phyloP scores from a whole-genome alignment of 1,140 invertebrate genomes.

The Bursaphelenchus mucronatus region DNA sequence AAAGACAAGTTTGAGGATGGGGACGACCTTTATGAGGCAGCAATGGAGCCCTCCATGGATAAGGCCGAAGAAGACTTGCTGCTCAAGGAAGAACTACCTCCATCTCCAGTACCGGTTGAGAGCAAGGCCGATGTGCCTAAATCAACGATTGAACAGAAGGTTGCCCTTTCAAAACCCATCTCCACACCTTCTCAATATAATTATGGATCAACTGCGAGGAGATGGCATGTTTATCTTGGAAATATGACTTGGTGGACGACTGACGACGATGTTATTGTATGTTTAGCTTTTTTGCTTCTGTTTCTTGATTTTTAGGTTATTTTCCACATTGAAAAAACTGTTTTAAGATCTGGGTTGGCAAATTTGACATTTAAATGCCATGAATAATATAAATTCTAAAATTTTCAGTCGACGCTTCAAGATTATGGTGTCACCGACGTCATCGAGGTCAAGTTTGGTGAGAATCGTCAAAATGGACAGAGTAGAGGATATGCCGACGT shows the following conservation, averaged over 20 bases:
- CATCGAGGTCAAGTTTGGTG: slow-evolving; percentile 97
- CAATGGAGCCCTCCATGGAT: slow-evolving; percentile 48
- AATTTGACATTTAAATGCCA: slow-evolving; percentile 3
- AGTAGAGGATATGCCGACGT: slow-evolving; percentile 93
- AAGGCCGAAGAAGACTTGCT: slow-evolving; percentile 21
- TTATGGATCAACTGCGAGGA: slow-evolving; percentile 4
- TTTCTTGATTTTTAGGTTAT: slow-evolving; percentile 2
- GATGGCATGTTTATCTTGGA: slow-evolving; percentile 56
- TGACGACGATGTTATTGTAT: slow-evolving; percentile 47
- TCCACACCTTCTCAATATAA: not conserved
- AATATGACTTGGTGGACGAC: slow-evolving; percentile 61
- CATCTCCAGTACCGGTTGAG: not conserved
- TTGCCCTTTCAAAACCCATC: not conserved
- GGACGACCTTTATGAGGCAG: slow-evolving; percentile 56
- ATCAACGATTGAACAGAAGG: not conserved
- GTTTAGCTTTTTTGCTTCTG: not conserved
- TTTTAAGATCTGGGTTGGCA: not conserved
- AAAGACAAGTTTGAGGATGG: slow-evolving; percentile 34
- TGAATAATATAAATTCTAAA: slow-evolving; percentile 25
- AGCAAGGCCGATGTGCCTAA: not conserved
- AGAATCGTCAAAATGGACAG: slow-evolving; percentile 97
- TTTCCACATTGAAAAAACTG: not conserved
- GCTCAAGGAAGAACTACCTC: not conserved
- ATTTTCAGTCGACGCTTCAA: slow-evolving; percentile 38
- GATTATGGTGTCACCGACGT: slow-evolving; percentile 78